Conservation (phyloP, 2,797 vertebrate genomes). For the Staurois parvus region DNA sequence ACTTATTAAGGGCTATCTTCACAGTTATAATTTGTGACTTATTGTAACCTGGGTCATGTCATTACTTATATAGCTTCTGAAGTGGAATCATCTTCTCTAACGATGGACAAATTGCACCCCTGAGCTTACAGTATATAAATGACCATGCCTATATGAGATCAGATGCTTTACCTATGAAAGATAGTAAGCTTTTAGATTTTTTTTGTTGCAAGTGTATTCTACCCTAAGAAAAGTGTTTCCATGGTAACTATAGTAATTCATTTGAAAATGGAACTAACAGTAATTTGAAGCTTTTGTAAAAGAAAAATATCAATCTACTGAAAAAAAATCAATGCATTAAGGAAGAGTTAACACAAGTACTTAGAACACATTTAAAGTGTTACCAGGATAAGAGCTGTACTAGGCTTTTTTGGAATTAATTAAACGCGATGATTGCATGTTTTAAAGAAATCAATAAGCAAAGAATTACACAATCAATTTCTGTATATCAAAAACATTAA, state of each 20-base stretch:
- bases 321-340: slow-evolving; percentile 44
- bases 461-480: slow-evolving; percentile 62
- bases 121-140: not conserved
- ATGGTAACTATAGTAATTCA: not conserved
- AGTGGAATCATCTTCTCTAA: not conserved
- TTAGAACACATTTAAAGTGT: slow-evolving; percentile 46
- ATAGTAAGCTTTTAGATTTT: not conserved
- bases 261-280: slow-evolving; percentile 2
- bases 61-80: not conserved
- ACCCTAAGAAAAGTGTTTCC: not conserved
- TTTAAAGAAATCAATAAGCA: slow-evolving; percentile 62
- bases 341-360: slow-evolving; percentile 37
- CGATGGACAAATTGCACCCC: not conserved
- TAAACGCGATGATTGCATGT: slow-evolving; percentile 58
- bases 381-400: slow-evolving; percentile 40
- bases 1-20: not conserved
- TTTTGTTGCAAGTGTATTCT: not conserved
- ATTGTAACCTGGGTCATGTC: not conserved
- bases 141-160: not conserved
- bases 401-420: slow-evolving; percentile 46
- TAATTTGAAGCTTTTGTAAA: slow-evolving; percentile 28
- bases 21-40: not conserved
- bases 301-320: slow-evolving; percentile 21
- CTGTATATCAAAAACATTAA: slow-evolving; percentile 58
- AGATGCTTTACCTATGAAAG: not conserved